Conservation (phyloP, 2,797 vertebrate species). For the Mormyrops boulengeri region DNA sequence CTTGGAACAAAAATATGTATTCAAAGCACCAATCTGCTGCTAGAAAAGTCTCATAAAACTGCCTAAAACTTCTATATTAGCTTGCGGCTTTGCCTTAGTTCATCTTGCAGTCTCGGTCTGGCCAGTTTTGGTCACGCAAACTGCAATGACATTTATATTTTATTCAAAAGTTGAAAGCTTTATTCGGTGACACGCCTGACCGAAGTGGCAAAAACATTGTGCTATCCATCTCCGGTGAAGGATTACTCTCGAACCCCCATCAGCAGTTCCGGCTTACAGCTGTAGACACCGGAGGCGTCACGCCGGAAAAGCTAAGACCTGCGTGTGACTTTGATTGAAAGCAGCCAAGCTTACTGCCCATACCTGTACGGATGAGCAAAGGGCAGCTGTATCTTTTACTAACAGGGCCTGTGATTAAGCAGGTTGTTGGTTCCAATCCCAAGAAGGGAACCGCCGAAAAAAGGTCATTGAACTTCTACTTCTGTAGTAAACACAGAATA, state of each 20-base stretch:
- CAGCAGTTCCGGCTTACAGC: background rate
- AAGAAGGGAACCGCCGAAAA: background rate
- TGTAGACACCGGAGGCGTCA: background rate
- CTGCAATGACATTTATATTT: background rate
- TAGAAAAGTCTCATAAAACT: background rate
- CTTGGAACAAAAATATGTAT: background rate
- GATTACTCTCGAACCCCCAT: background rate
- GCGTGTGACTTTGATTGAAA: background rate
- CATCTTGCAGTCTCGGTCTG: background rate
- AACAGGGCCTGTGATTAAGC: background rate
- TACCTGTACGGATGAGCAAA: background rate
- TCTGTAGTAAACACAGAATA: background rate
- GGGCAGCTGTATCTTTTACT: background rate
- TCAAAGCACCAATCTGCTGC: background rate
- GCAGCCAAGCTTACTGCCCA: background rate
- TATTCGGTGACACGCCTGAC: background rate
- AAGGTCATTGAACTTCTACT: background rate
- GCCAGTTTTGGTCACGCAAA: background rate
- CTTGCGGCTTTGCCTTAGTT: background rate
- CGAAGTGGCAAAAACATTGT: background rate
- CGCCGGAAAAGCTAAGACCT: background rate
- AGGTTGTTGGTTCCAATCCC: background rate
- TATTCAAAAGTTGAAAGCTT: background rate
- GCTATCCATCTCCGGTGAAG: background rate
- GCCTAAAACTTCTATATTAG: background rate